Evolutionary conservation across 1,140 invertebrate genomes (phyloP), one percentile per base, ranked within the genome.

Genomic region (Chrysoperla carnea): DNA sequence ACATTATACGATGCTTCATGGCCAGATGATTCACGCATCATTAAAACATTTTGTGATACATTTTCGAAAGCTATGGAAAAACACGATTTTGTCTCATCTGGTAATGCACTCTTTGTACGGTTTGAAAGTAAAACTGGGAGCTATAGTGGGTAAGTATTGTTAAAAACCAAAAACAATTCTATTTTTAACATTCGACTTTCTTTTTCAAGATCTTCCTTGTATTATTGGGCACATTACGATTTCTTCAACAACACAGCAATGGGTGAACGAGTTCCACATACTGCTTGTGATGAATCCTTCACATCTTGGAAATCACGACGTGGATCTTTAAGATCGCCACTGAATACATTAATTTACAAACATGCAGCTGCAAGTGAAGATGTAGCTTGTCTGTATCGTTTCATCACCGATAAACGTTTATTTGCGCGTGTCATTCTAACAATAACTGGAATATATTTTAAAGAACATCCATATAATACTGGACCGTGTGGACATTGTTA

Each of bases 221-320:
- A 90, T 55, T 90, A 88, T 56, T 89, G 85, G 85, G 84, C 84
- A 0, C 84, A 89, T 57, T 91, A 89, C 50, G 85, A 91, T 52
- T 91, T 90, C 62, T 90, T 89, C 61, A 90, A 90, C 56, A 85
- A 86, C 44, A 89, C 82, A 0, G 73, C 78, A 28, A 83, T 81
- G 44, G 86, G 86, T 0, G 81, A 83, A 42, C 76, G 81, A 0
- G 76, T 89, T 0, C 67, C 71, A 0, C 78, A 75, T 15, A 88
- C 82, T 0, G 72, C 78, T 7, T 91, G 87, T 58, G 86, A 91
- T 52, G 85, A 90, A 57, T 73, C 80, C 1, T 87, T 88, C 52
- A 73, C 78, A 5, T 80, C 81, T 0, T 88, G 84, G 81, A 77
- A 75, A 46, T 63, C 70, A 37, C 66, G 72, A 6, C 70, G 70